Evolutionary conservation across 2,113 vertebrate genomes (phyloP), one percentile per base, ranked within the genome.

Genomic region (Scophthalmus maximus): DNA sequence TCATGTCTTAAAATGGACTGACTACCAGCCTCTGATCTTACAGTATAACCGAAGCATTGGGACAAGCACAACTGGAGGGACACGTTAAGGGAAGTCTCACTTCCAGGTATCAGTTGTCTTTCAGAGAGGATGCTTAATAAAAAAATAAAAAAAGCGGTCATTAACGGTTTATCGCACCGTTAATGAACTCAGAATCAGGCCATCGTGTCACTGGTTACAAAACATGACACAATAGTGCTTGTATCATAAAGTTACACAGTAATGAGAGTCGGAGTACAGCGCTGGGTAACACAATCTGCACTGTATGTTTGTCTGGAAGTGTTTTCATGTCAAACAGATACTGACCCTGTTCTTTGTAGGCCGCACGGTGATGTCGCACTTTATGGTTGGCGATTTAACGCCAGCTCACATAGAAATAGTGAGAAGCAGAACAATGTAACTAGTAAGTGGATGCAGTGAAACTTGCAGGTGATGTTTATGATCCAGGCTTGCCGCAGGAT

Each of bases 401-500:
- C 44, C 18, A 18, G 25, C 15, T 0, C 3, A 36, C n/a, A 5
- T 18, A 18, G 12, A 42, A 17, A 40, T 26, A n/a, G 30, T 15
- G 20, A 29, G 44, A 30, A 47, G 49, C 46, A 60, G 40, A 22
- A 26, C 50, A 57, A 68, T 25, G 3, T 18, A 22, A 11, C 18
- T 63, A 3, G 55, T 32, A 27, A 63, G 25, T 20, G 9, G 40
- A 27, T 36, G 17, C 1, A 26, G 4, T 14, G 44, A 62, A 47
- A 36, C 49, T 1, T 40, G 23, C 46, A 49, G 47, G 40, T 56
- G 59, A 17, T 26, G 9, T 3, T 72, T 42, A 51, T 50, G 40
- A 29, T 20, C 12, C 20, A 23, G 25, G n/a, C 52, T 30, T 3
- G 2, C 73, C 71, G 85, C 79, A 53, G 34, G 49, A 84, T 85